Evolutionary conservation across 2,888 invertebrate species (phyloP), one percentile per base, ranked within the genome.

Genomic region (Drosophila crucigera): DNA sequence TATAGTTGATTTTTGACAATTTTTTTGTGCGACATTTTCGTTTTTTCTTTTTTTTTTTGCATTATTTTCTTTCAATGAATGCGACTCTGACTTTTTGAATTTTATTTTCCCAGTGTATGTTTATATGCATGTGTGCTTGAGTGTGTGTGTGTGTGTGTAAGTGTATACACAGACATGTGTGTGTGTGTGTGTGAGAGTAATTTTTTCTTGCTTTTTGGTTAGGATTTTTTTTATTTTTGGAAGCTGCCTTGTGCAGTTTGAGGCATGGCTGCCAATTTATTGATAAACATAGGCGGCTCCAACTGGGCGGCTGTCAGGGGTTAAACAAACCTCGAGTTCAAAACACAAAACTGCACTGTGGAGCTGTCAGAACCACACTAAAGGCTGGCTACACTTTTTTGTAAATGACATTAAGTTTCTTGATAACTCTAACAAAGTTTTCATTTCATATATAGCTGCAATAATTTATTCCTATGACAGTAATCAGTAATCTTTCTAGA

Each of bases 1-100:
- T 81, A 81, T 84, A 83, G 85, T 88, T 88, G 85, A 88, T 88
- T 85, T 85, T 85, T 87, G 85, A 84, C 84, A 87, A 79, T 81
- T 83, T 84, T 79, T 86, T 75, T 47, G 68, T 50, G 55, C n/a
- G 35, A 61, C 49, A 43, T 64, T 41, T 82, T 86, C 76, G 7
- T 2, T 83, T 72, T 35, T 62, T 25, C 80, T 87, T 81, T 25
- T 25, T 83, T 72, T 37, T 63, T 59, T n/a, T 41, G 56, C 49
- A 43, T 63, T 80, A 73, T 66, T 71, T 43, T 60, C 14, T 16
- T 52, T 52, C 30, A 56, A 64, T 77, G 80, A 68, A 50, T 73
- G 66, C 73, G 30, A 58, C 50, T 25, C 39, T 78, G 80, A 82
- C 82, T 87, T 87, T 76, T 85, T 65, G 83, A 72, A 82, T 83